These are phyloP conservation scores for Stenopsyche tienmushanensis DNA, from an alignment of 1,140 invertebrate genomes.

Conservation along the genomic window DNA sequence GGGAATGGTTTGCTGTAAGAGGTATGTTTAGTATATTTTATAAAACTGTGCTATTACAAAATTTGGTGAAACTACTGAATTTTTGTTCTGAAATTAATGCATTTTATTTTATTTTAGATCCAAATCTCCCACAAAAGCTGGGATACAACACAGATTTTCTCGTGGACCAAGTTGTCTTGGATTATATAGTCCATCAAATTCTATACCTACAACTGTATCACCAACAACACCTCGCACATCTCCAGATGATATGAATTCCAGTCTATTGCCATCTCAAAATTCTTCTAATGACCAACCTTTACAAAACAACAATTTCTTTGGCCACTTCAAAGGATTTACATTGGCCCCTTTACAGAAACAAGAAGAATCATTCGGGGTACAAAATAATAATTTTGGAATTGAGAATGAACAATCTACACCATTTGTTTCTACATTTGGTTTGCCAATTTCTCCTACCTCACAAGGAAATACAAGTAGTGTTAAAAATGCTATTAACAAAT, in stretches of 20 bases:
- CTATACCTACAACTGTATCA: slow-evolving; percentile 42
- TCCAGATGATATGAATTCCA: slow-evolving; percentile 63
- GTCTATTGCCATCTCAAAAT: slow-evolving; percentile 56
- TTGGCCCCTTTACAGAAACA: slow-evolving; percentile 66
- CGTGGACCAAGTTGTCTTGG: slow-evolving; percentile 53
- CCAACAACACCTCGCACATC: slow-evolving; percentile 55
- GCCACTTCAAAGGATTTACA: slow-evolving; percentile 82
- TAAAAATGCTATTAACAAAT: slow-evolving; percentile 26
- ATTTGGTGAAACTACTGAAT: too few species aligned
- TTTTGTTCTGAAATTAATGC: slow-evolving; percentile 3
- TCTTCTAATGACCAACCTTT: slow-evolving; percentile 56
- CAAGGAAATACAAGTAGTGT: slow-evolving; percentile 9
- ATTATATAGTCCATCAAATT: slow-evolving; percentile 45
- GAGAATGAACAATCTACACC: slow-evolving; percentile 32
- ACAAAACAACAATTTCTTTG: slow-evolving; percentile 69
- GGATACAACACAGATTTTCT: slow-evolving; percentile 50
- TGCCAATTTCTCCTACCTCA: slow-evolving; percentile 14
- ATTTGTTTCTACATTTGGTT: slow-evolving; percentile 24
- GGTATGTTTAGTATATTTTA: too few species aligned
- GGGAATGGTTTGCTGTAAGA: too few species aligned
- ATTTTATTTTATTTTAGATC: slow-evolving; percentile 38
- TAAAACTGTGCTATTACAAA: too few species aligned
- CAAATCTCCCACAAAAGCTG: slow-evolving; percentile 53
- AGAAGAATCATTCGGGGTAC: slow-evolving; percentile 44
- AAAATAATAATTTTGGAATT: slow-evolving; percentile 38